Conservation (phyloP, 2,888 invertebrate species). For the Trachelus stipa region DNA sequence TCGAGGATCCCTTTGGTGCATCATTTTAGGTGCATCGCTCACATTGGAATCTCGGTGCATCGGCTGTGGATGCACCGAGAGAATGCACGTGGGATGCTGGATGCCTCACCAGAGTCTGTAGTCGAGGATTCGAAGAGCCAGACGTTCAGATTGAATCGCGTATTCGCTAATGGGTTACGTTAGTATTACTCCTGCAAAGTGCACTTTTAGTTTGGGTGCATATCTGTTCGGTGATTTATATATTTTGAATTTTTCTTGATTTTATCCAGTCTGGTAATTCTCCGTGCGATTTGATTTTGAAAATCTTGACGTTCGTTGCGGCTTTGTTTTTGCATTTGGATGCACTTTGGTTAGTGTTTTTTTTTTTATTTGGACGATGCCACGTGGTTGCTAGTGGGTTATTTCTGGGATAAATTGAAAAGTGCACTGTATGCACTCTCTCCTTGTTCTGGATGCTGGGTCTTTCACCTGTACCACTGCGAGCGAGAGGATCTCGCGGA, state of each 20-base stretch:
- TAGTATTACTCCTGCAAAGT: neutral
- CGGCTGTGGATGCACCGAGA: neutral
- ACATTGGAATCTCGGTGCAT: neutral
- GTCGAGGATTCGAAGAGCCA: neutral
- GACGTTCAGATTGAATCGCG: neutral
- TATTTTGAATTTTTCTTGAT: neutral
- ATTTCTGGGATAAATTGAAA: neutral
- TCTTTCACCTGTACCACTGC: neutral
- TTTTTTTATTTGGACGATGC: neutral
- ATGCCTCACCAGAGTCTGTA: neutral
- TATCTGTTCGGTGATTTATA: neutral
- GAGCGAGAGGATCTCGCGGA: neutral
- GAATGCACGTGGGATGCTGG: slow-evolving; percentile 1
- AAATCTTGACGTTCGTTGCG: neutral
- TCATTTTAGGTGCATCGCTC: neutral
- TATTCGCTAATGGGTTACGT: neutral
- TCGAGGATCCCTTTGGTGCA: neutral
- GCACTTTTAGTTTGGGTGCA: neutral
- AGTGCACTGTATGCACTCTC: neutral
- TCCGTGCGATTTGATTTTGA: neutral
- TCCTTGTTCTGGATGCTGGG: neutral
- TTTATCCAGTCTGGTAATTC: neutral
- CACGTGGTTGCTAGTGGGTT: neutral
- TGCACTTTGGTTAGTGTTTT: neutral
- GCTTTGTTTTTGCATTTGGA: neutral